Base-by-base conservation (phyloP, 2,797 vertebrate species). In the Eremophila alpestris region DNA sequence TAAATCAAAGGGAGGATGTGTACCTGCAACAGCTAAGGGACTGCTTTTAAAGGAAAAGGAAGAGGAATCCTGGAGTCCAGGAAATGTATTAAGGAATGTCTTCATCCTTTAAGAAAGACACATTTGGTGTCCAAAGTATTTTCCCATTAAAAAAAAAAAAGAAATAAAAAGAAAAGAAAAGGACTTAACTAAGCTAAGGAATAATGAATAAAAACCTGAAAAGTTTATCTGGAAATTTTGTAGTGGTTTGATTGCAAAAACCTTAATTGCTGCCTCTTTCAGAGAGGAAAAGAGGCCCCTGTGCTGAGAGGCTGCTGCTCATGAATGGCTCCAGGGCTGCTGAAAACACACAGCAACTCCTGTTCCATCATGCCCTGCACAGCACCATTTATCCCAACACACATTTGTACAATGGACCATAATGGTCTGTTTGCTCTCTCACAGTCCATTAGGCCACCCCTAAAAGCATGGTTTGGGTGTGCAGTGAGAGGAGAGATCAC, bases 401-500 rank as follows among this genome's bases (percentile, higher is more conserved):
- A 36, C 23, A 80, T 83, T 93, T 93, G 64, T 51, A 67, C 76
- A 89, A 24, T 29, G 86, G 92, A 27, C 91, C 74, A 63, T 59
- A 73, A 90, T 55, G 55, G 48, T 43, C 71, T 92, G 55, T 90
- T 94, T 92, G 78, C 70, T 89, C 78, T 73, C 60, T 64, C 81
- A 70, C 41, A 78, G 82, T 30, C 86, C 92, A 69, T 92, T 95
- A 87, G 89, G 88, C 82, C 88, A 56, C 41, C 92, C 81, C 70
- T 55, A 34, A 94, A 90, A 41, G 95, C 7, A 40, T 48, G 71
- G 59, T 77, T 88, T 1, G 58, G 80, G 81, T 80, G 71, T 3
- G 5, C 78, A 78, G 76, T 14, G 83, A 91, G 71, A 92, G 80
- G 22, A 78, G 29, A 64, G 8, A 43, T 70, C 54, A 68, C 84